These are phyloP conservation scores for Carassius carassius DNA, from an alignment of 2,113 vertebrate genomes.

Conservation along the genomic window DNA sequence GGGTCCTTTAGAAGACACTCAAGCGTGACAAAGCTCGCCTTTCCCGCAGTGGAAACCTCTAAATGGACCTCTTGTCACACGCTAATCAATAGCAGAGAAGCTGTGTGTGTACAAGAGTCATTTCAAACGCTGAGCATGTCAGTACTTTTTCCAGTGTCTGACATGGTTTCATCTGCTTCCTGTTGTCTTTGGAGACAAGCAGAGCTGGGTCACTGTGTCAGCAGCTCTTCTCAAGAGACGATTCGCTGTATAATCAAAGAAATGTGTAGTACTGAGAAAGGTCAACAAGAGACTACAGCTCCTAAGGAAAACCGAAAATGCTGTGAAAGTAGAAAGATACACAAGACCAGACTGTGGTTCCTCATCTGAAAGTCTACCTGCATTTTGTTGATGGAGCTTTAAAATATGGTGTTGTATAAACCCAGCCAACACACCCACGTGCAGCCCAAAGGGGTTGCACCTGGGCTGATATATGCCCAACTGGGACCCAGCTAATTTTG, in stretches of 20 bases:
- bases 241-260: slow-evolving; percentile 16
- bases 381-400: slow-evolving; percentile 4
- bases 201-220: slow-evolving; percentile 22
- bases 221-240: not conserved
- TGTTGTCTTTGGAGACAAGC: slow-evolving; percentile 10
- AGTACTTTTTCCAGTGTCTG: slow-evolving; percentile 27
- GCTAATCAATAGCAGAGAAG: slow-evolving; percentile 48
- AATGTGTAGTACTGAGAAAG: slow-evolving; percentile 2
- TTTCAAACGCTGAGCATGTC: slow-evolving; percentile 39
- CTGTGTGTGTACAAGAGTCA: slow-evolving; percentile 38
- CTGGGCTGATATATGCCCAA: too few species aligned
- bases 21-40: slow-evolving; percentile 43
- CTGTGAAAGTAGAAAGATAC: slow-evolving; percentile 13
- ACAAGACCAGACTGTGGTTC: not conserved
- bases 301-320: not conserved
- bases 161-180: slow-evolving; percentile 16
- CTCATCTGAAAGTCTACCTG: not conserved
- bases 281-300: slow-evolving; percentile 4
- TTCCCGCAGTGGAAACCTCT: slow-evolving; percentile 18
- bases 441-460: too few species aligned
- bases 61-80: slow-evolving; percentile 44
- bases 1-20: slow-evolving; percentile 30
- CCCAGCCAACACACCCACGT: too few species aligned
- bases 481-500: too few species aligned
- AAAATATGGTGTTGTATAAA: not conserved